phyloP scores from a whole-genome alignment of 2,113 vertebrate genomes.

The Sarotherodon lohbergeri region DNA sequence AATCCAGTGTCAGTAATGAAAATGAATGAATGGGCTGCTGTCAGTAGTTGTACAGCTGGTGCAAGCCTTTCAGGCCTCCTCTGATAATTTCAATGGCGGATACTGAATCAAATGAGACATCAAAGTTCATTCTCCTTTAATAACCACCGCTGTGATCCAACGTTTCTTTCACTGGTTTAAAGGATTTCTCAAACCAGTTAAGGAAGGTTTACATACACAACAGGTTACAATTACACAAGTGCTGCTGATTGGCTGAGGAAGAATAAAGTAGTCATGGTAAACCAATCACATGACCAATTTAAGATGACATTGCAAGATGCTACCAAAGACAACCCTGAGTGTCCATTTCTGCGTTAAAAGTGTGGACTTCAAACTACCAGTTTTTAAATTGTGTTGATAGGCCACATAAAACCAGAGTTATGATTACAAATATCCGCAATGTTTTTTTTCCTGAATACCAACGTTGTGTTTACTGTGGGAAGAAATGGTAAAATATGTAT shows the following conservation, averaged over 20 bases:
- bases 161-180: neutral
- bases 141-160: neutral
- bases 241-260: neutral
- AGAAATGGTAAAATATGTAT: neutral
- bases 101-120: neutral
- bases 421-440: neutral
- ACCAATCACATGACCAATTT: neutral
- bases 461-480: accelerated
- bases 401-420: accelerated
- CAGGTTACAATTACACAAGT: neutral
- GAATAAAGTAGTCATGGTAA: neutral
- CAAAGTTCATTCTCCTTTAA: neutral
- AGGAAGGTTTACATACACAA: neutral
- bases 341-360: neutral
- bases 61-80: neutral
- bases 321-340: neutral
- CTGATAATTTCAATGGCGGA: neutral
- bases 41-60: neutral
- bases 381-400: neutral
- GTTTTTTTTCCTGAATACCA: accelerated
- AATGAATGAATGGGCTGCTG: neutral
- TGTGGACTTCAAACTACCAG: neutral
- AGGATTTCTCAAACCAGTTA: neutral
- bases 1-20: neutral
- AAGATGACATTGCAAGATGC: neutral